These are phyloP conservation scores for Plusia festucae DNA, from an alignment of 2,888 invertebrate genomes.

Conservation along the genomic window DNA sequence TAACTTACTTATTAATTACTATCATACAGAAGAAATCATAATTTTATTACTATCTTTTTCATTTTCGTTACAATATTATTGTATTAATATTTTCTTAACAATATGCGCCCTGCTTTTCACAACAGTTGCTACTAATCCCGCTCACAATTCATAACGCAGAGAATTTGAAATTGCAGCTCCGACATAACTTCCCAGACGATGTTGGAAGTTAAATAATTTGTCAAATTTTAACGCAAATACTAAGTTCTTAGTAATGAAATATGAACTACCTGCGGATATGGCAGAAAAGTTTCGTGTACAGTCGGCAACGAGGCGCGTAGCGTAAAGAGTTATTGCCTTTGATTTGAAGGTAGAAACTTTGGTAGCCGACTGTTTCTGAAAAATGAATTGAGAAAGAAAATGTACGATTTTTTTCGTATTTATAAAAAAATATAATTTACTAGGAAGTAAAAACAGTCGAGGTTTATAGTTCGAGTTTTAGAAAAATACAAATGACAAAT, in stretches of 20 bases:
- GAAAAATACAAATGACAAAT: too few species aligned
- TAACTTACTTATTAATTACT: too few species aligned
- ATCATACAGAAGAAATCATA: too few species aligned
- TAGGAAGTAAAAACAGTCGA: too few species aligned
- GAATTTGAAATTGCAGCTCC: slow-evolving; percentile 18
- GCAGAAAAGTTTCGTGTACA: neutral
- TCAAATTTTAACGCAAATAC: slow-evolving; percentile 25
- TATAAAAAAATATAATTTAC: too few species aligned
- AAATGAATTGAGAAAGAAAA: neutral
- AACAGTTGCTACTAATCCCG: slow-evolving; percentile 18
- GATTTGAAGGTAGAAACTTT: neutral
- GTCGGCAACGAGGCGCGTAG: neutral
- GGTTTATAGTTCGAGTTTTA: too few species aligned
- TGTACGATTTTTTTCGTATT: too few species aligned
- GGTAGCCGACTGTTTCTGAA: neutral
- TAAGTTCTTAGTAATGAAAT: slow-evolving; percentile 19
- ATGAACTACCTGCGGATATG: slow-evolving; percentile 5
- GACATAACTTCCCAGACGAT: slow-evolving; percentile 27
- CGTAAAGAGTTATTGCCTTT: neutral
- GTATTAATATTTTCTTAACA: neutral
- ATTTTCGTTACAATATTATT: too few species aligned
- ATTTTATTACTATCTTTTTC: neutral
- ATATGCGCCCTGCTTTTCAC: neutral
- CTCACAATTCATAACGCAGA: slow-evolving; percentile 14
- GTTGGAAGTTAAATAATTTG: slow-evolving; percentile 36